These are phyloP conservation scores for Ellobius talpinus DNA, from an alignment of 2,113 vertebrate genomes.

Conservation along the genomic window DNA sequence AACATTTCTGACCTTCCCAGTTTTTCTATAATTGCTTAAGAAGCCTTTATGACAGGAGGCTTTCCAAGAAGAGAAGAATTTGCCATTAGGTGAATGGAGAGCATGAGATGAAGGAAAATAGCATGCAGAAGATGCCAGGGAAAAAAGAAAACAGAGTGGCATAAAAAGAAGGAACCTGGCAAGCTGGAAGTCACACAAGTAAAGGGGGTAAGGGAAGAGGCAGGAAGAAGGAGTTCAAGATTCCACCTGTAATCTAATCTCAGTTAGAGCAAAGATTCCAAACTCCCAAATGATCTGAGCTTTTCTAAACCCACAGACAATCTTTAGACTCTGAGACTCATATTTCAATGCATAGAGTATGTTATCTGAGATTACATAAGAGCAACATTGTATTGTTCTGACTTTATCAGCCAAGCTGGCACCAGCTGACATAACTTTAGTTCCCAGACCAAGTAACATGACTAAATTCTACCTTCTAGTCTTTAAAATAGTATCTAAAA, in stretches of 20 bases:
- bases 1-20: background rate
- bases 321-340: background rate
- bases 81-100: background rate
- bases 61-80: constrained; percentile 24
- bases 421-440: background rate
- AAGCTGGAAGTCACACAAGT: background rate
- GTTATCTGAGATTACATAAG: background rate
- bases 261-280: background rate
- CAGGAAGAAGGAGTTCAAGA: background rate
- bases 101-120: background rate
- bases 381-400: background rate
- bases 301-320: background rate
- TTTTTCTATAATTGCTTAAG: constrained; percentile 7
- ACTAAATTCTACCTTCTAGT: background rate
- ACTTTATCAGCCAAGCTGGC: background rate
- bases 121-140: background rate
- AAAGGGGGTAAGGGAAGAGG: background rate
- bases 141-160: background rate
- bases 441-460: background rate
- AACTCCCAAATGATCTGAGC: background rate
- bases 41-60: background rate
- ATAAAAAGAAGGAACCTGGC: background rate
- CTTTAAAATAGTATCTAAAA: constrained; percentile 15
- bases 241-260: background rate
- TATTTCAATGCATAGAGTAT: background rate